Evolutionary conservation across 2,888 invertebrate species (phyloP), one percentile per base, ranked within the genome.

Genomic region (Bhutanitis thaidina): DNA sequence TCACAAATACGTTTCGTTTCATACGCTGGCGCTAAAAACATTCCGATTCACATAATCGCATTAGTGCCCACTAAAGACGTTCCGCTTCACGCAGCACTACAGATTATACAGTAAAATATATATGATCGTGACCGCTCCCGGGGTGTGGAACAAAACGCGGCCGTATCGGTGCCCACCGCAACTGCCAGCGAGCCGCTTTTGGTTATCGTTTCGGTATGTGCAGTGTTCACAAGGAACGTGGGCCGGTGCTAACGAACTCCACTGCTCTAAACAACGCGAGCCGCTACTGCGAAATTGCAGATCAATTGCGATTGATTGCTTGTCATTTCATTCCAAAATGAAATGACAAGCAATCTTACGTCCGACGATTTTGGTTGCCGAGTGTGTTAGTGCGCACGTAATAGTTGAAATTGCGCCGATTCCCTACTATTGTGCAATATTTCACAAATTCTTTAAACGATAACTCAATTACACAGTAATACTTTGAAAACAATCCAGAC

Each of bases 71-170:
- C 27, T 27, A 37, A 37, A 45, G 27, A 14, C 37, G 37, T 45
- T 37, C 45, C 37, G 38, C 29, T 38, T 16, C 30, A 38, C 16
- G 27, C 12, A 10, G 9, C 16, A 37, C 27, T 25, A 38, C 45
- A 7, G 38, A 38, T 38, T 37, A 10, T 27, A 44, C 27, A 44
- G 44, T 30, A 37, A 46, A n/a, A n/a, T n/a, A n/a, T n/a, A 30
- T 27, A 38, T 10, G 9, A 25, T 40, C 27, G 27, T 29, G 27
- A 46, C 38, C 20, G 20, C 12, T 46, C 20, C n/a, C 16, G 16
- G 25, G 9, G 15, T 12, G 34, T 34, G 34, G 13, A 34, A 34
- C 34, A 12, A 34, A 34, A n/a, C 34, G 30, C n/a, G 30, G n/a
- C 4, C 10, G 34, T 12, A 12, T 12, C 12, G 34, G 34, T 30